Base-by-base conservation (phyloP, 2,888 invertebrate genomes). In the Cosmia pyralina region DNA sequence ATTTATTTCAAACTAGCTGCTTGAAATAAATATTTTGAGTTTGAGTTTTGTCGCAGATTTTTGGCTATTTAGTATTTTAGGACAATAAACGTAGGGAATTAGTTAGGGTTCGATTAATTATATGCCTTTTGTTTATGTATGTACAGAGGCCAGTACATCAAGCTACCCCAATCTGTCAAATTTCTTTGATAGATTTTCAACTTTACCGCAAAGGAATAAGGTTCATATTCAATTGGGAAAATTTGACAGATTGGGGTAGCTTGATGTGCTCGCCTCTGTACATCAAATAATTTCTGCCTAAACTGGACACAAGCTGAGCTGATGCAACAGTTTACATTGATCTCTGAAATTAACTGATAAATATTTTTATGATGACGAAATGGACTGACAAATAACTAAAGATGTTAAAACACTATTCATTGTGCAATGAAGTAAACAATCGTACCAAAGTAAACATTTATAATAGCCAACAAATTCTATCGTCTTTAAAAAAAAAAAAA, bases 371-470 rank as follows among this genome's bases (percentile, higher is more conserved):
- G 3, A 13, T 79, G 41, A 70, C 19, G 48, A 71, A 53, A 60
- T 50, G 4, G 1, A 53, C 22, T 50, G 22, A 53, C 28, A 50
- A 55, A 57, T n/a, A 2, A 50, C 13, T n/a, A 4, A 44, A n/a
- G 15, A 22, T 53, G 8, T 55, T 55, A 22, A 48, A 63, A 52
- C 17, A 34, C 13, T 50, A 46, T 52, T 52, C 4, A 52, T 60
- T 65, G 44, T 65, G 44, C 28, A 62, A 62, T 60, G 38, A 55
- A 5, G 10, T 81, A 28, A 75, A 60, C 13, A 81, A 46, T 50
- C 15, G n/a, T n/a, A 22, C 15, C 4, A 62, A 52, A 46, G 38
- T n/a, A 44, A 77, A 48, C 28, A 53, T 74, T 6, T 34, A 3
- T 13, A n/a, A 38, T 46, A 19, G 57, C 34, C 44, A 59, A 53